Conservation (phyloP, 2,888 invertebrate species). For the Campaea margaritaria region DNA sequence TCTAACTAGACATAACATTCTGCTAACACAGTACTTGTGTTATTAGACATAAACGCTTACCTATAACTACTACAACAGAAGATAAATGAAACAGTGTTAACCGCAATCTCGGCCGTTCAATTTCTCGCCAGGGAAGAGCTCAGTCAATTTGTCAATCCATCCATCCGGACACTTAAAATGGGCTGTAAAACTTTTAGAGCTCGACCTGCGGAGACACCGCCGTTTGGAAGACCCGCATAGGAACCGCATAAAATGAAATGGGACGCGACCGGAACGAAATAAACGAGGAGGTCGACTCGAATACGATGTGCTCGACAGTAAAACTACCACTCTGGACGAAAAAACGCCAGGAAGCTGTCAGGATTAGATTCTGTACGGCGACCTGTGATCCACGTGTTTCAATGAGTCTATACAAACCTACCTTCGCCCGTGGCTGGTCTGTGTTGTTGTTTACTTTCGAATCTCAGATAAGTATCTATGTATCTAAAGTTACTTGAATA, state of each 20-base stretch:
- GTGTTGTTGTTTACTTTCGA: too few species aligned
- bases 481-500: too few species aligned
- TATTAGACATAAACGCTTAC: not conserved
- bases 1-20: too few species aligned
- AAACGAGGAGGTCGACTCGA: conserved; percentile 60
- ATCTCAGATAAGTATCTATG: too few species aligned
- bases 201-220: conserved; percentile 53
- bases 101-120: conserved; percentile 46
- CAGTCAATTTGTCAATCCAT: conserved; percentile 64
- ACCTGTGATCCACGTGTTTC: conserved; percentile 33
- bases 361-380: conserved; percentile 43
- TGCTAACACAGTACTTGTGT: too few species aligned
- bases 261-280: conserved; percentile 60
- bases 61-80: not conserved
- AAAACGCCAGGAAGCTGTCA: conserved; percentile 36
- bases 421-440: too few species aligned
- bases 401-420: too few species aligned
- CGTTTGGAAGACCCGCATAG: conserved; percentile 52
- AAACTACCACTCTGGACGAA: conserved; percentile 50
- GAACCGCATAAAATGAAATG: conserved; percentile 66
- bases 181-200: conserved; percentile 72
- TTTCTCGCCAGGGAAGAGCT: conserved; percentile 51
- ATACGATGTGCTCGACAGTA: conserved; percentile 56
- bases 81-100: conserved; percentile 19
- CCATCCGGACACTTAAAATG: conserved; percentile 62